Base-by-base conservation (phyloP, 2,888 invertebrate species). In the Xestia xanthographa region DNA sequence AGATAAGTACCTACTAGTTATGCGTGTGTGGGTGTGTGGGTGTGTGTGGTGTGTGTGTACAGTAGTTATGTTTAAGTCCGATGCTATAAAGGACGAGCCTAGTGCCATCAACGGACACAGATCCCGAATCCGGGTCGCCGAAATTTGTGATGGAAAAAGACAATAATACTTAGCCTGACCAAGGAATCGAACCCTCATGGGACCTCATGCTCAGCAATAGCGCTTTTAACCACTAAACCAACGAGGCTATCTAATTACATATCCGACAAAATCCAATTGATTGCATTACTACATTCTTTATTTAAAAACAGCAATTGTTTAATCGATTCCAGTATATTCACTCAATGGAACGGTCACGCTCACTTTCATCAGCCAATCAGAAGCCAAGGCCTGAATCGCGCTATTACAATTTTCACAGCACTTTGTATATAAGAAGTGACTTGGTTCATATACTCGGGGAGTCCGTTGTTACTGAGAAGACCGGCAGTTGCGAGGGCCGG, bases 391-490 rank as follows among this genome's bases (percentile, higher is more conserved):
- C 92, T 93, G 86, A 79, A 95, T 92, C 94, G 87, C 95, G 92
- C 76, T 92, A 91, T 86, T 72, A 79, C 91, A 86, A 83, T 93
- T 92, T 92, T 91, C 77, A 29, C 34, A 12, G 5, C 22, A 14
- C 17, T 85, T 20, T 34, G 82, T 91, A 89, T 92, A 91, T 90
- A 90, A 86, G 56, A 68, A 69, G 2, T 17, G 12, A 9, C 17
- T 38, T 29, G 0, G 0, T 5, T 1, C 0, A 0, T 3, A 5
- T 1, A 8, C 2, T 77, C 86, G 93, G 95, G 95, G 94, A 95
- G 95, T 95, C 95, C 95, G 95, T 95, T 95, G 95, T 83, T 95
- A 93, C 93, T 93, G 92, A 90, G 95, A 95, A 95, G 95, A 95
- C 95, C 94, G 95, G 95, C 92, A 89, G 86, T 95, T 86, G 95